phyloP scores from a whole-genome alignment of 2,113 vertebrate genomes.

The Mobula birostris region DNA sequence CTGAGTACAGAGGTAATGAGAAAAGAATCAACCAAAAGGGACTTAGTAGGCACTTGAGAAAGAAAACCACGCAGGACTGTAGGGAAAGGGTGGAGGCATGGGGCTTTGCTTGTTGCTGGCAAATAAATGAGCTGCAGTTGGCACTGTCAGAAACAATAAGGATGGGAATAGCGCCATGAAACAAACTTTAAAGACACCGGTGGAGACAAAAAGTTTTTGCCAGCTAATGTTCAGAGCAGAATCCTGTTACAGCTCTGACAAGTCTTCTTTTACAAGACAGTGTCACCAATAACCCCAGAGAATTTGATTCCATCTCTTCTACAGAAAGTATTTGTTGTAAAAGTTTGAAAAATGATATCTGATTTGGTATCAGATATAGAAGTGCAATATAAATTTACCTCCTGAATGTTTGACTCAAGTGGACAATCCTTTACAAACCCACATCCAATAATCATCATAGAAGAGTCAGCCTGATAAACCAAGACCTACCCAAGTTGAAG shows the following conservation, averaged over 20 bases:
- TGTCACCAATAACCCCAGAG: neutral
- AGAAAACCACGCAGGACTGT: too few relatives aligned
- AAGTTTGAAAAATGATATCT: neutral
- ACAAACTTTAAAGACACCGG: neutral
- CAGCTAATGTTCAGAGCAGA: neutral
- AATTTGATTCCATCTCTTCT: neutral
- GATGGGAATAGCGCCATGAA: neutral
- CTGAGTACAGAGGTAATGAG: too few relatives aligned
- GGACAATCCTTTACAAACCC: neutral
- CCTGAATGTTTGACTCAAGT: neutral
- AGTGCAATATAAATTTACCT: neutral
- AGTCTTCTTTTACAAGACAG: neutral
- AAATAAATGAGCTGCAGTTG: neutral
- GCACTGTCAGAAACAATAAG: neutral
- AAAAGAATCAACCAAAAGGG: too few relatives aligned
- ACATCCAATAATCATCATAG: neutral
- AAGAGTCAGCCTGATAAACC: neutral
- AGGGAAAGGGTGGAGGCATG: too few relatives aligned
- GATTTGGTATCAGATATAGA: neutral
- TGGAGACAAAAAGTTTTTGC: neutral
- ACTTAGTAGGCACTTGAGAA: too few relatives aligned
- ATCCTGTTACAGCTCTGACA: neutral
- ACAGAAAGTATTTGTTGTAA: neutral
- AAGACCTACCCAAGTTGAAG: neutral
- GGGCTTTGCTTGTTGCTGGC: too few relatives aligned